Evolutionary conservation across 1,140 invertebrate genomes (phyloP), one percentile per base, ranked within the genome.

Genomic region (Nomia melanderi): DNA sequence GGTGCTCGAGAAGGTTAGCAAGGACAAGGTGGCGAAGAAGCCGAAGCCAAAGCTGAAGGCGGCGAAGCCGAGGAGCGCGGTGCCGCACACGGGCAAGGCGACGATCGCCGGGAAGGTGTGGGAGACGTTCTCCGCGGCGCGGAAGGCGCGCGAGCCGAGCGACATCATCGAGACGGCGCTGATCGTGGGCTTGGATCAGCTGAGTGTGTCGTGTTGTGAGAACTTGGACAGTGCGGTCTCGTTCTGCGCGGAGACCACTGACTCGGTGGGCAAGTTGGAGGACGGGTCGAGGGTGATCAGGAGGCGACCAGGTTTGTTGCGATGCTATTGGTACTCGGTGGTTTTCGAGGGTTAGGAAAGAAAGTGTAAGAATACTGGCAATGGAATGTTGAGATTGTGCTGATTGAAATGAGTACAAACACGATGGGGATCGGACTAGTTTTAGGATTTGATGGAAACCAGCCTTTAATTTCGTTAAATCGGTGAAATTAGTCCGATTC

Each of bases 101-200:
- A 74, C 88, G 9, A 86, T 90, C 0, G 88, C 88, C 29, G 83
- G 79, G 2, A 87, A 85, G 69, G 88, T 90, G 57, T 90, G 88
- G 88, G 88, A 90, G 36, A 88, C 85, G 14, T 73, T 89, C 6
- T 78, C 79, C 54, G 86, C 86, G 8, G 88, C 88, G 25, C 84
- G 83, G 74, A 86, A 81, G 47, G 81, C 47, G 8, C 81, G 77
- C 41, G 82, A 77, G 25, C 78, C 77, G 6, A 75, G 59, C 64
- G 82, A 84, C 25, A 81, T 87, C 67, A 70, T 77, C 33, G 74
- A 78, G 27, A 77, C 78, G 17, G 83, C 57, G n/a, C 60, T 82
- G 39, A 82, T 87, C 41, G 82, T 87, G 11, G 75, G 66, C 63
- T 56, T 87, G 67, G 82, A 87, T 59, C 54, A 72, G 59, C 64